Evolutionary conservation across 2,113 vertebrate species (phyloP).

Genomic region (Coracopsis vasa): DNA sequence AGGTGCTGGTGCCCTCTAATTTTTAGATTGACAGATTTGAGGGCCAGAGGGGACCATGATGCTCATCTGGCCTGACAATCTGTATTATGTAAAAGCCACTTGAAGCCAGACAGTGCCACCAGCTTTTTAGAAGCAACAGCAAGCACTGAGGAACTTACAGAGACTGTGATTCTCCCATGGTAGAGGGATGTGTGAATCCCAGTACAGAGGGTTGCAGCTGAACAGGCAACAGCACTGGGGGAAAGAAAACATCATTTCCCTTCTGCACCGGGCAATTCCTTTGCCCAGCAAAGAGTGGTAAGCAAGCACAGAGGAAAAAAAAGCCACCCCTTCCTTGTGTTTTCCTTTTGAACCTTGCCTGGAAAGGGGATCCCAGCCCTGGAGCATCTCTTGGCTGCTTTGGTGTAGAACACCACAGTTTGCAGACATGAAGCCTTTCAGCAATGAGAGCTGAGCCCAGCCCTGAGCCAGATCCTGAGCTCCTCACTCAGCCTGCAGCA

Average conservation of each 20-base stretch:
- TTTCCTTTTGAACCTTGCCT: not conserved
- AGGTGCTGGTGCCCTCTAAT: conserved; percentile 55
- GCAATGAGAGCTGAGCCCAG: not conserved
- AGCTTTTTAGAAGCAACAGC: conserved; percentile 3
- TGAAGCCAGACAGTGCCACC: conserved; percentile 49
- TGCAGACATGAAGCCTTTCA: fast-evolving
- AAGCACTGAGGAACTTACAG: not conserved
- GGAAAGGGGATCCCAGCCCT: not conserved
- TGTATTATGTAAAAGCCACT: conserved; percentile 54
- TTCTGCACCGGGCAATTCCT: not conserved
- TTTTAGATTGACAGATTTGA: conserved; percentile 43
- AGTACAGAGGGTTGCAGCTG: not conserved
- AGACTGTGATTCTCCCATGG: not conserved
- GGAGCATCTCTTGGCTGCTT: fast-evolving
- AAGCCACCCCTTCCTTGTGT: not conserved
- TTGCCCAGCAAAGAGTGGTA: not conserved
- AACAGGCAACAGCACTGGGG: not conserved
- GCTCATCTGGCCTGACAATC: conserved; percentile 50
- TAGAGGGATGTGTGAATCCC: not conserved
- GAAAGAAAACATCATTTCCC: not conserved
- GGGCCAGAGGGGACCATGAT: conserved; percentile 25
- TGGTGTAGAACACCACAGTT: not conserved
- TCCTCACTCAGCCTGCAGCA: not conserved
- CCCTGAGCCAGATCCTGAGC: not conserved
- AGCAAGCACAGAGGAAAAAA: not conserved